Evolutionary conservation across 2,888 invertebrate genomes (phyloP), one percentile per base, ranked within the genome.

Genomic region (Halictus quadricinctus): DNA sequence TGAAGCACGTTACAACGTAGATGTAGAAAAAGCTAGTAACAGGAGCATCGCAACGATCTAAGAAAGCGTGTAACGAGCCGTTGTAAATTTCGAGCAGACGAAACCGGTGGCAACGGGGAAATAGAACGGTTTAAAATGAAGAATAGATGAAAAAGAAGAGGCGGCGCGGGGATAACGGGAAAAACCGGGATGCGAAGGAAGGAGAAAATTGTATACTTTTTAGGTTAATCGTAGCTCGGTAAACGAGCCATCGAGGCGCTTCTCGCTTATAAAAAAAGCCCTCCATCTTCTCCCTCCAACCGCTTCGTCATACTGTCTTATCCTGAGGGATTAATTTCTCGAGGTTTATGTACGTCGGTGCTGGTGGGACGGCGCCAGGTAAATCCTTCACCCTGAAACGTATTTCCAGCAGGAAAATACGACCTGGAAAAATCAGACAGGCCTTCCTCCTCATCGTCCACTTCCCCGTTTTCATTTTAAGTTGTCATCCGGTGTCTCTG

Each of bases 291-390:
- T 84, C 86, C 83, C 82, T 80, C 80, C 76, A 80, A 83, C 77
- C 87, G 86, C 86, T 88, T 85, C 88, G 88, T 92, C 92, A 90
- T 91, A 89, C 88, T 85, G 89, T 90, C 88, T 89, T 91, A 92
- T 91, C 92, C 91, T 82, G 81, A 80, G 89, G 91, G 91, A 92
- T 92, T 93, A 91, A 93, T 92, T 92, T 92, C 88, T 87, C 87
- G 88, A 90, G 91, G 89, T 92, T 90, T 91, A 91, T 90, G 88
- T 88, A 88, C 87, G 87, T 79, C 87, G 87, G 78, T 84, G 82
- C 69, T 74, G 84, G 88, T 84, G 81, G 83, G 79, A 86, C 80
- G 83, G 87, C 80, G 60, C 81, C 83, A 84, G 90, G 90, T 88
- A 88, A 90, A 89, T 89, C 90, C 90, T 85, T 77, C 83, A 64